Percentiles rank a stretch among this genome's conserved stretches.
Conservation (phyloP, 30 jellyfish, hydroid and myxozoan genomes). For the Nemopilema nomurai region DNA sequence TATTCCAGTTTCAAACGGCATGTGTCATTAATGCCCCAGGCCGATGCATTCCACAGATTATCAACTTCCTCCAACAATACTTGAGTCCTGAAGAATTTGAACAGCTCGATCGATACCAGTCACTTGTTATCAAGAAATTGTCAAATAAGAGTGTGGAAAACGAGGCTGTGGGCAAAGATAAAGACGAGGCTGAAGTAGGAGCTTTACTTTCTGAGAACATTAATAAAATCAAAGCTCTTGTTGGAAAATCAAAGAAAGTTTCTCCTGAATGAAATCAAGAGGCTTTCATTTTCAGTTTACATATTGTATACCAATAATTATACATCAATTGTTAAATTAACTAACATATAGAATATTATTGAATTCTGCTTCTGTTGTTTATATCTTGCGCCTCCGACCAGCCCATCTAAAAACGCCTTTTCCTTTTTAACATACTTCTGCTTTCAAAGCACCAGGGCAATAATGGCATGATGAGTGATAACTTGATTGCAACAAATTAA, state of each 20-base stretch:
- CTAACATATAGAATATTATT: no score
- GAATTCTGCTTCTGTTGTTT: no score
- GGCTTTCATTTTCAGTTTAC: not conserved
- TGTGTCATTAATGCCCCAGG: slow-evolving; percentile 89
- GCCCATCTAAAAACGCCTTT: no score
- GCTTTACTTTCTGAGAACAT: slow-evolving; percentile 64
- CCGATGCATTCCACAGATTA: slow-evolving; percentile 81
- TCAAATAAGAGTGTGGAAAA: slow-evolving; percentile 14
- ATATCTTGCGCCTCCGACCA: no score
- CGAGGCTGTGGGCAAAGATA: slow-evolving; percentile 42
- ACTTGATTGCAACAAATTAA: no score
- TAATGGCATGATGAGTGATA: no score
- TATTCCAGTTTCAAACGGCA: slow-evolving; percentile 57
- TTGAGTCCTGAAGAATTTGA: slow-evolving; percentile 56
- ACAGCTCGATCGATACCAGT: slow-evolving; percentile 66
- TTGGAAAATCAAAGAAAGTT: slow-evolving; percentile 37
- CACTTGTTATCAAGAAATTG: slow-evolving; percentile 72
- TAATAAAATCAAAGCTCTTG: slow-evolving; percentile 51
- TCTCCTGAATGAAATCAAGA: not conserved
- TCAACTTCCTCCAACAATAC: slow-evolving; percentile 51
- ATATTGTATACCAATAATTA: not conserved
- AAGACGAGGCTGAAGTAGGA: slow-evolving; percentile 37
- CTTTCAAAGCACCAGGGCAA: no score
- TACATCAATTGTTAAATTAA: not conserved
- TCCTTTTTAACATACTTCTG: no score